Evolutionary conservation across 2,797 vertebrate genomes (phyloP).

Genomic region (Taeniopygia guttata): DNA sequence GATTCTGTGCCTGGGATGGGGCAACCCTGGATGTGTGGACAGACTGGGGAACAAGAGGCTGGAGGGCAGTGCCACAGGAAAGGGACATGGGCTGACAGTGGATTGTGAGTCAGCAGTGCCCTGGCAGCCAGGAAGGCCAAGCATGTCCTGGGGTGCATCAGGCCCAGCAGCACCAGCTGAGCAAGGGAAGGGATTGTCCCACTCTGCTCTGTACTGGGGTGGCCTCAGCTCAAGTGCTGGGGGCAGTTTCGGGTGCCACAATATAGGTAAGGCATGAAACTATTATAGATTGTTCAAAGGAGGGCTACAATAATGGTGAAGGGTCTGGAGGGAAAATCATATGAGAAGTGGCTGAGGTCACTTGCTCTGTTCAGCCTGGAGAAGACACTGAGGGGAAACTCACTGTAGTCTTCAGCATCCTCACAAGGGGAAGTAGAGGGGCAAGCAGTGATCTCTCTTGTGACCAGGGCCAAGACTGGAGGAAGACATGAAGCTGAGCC

Average conservation of each 20-base stretch:
- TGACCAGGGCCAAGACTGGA: not conserved
- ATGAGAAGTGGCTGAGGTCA: not conserved
- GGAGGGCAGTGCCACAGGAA: not conserved
- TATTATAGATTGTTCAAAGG: not conserved
- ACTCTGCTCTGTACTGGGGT: not conserved
- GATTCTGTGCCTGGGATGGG: not conserved
- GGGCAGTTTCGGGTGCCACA: not conserved
- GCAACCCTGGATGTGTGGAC: not conserved
- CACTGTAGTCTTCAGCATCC: not conserved
- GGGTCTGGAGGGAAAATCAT: not conserved
- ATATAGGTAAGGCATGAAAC: not conserved
- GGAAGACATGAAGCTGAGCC: not conserved
- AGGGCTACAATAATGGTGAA: not conserved
- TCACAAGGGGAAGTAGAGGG: not conserved
- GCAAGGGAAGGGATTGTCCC: not conserved
- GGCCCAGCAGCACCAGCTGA: rapidly evolving
- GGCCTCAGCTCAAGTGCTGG: rapidly evolving
- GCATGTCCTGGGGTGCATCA: rapidly evolving
- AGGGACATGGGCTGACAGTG: not conserved
- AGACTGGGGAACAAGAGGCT: not conserved
- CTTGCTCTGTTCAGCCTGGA: not conserved
- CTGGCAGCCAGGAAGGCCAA: not conserved
- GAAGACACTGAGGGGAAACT: not conserved
- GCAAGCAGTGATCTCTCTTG: not conserved
- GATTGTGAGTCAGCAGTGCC: not conserved